These are phyloP conservation scores for Hystrix cristata DNA, from an alignment of 2,113 vertebrate species.

Conservation along the genomic window DNA sequence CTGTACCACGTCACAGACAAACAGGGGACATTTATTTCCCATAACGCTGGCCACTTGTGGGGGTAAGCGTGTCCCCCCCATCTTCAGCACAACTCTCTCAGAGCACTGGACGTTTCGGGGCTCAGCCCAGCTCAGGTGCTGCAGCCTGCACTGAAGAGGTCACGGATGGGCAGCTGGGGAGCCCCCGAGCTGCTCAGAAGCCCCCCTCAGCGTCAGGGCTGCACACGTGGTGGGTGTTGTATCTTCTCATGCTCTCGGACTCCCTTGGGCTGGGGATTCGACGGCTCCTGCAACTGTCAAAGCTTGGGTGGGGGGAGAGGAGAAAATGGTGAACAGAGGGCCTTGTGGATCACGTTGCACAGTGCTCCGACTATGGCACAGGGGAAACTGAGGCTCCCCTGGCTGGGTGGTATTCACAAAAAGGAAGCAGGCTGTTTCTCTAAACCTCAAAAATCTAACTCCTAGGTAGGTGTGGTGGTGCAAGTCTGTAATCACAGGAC, in stretches of 20 bases:
- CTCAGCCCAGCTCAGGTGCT: neutral
- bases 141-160: neutral
- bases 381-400: neutral
- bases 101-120: neutral
- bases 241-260: constrained; percentile 39
- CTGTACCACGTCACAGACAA: neutral
- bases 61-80: neutral
- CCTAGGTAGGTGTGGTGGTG: neutral
- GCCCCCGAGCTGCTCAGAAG: constrained; percentile 14
- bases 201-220: neutral
- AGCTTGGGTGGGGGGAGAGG: constrained; percentile 56
- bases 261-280: constrained; percentile 60
- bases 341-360: rapidly evolving
- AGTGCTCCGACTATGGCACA: neutral
- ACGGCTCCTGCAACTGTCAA: neutral
- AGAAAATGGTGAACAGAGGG: rapidly evolving
- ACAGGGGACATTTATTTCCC: constrained; percentile 63
- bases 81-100: neutral
- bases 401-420: neutral
- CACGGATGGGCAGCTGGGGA: neutral
- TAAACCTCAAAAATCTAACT: neutral
- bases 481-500: neutral
- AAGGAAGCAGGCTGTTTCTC: neutral
- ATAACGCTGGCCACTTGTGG: neutral
- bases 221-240: constrained; percentile 82